Conservation (phyloP, 1,140 invertebrate genomes). For the Saxidomus purpurata region DNA sequence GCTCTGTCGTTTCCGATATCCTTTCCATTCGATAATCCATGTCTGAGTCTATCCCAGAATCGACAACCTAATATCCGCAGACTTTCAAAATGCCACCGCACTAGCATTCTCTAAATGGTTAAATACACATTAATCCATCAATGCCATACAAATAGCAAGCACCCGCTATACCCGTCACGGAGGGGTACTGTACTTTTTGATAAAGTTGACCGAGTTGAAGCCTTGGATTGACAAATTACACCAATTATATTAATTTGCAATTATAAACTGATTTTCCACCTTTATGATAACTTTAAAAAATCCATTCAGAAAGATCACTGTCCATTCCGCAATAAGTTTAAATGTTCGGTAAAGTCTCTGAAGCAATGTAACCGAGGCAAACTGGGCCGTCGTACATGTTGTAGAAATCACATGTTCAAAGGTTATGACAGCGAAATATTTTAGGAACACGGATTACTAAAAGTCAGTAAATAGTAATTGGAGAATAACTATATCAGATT, state of each 20-base stretch:
- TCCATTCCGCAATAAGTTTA: too few species aligned
- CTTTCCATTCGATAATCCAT: constrained; percentile 57
- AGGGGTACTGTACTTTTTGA: background rate
- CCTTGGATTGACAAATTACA: background rate
- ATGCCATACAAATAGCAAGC: too few species aligned
- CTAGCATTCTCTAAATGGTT: too few species aligned
- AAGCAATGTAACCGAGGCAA: too few species aligned
- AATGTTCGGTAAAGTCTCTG: too few species aligned
- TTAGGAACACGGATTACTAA: background rate
- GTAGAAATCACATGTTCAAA: too few species aligned
- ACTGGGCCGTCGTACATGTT: too few species aligned
- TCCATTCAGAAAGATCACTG: too few species aligned
- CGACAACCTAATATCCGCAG: too few species aligned
- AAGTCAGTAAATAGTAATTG: background rate
- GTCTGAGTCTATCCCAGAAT: background rate
- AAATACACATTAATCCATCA: too few species aligned
- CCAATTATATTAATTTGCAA: background rate
- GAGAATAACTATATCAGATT: background rate
- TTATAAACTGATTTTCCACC: background rate
- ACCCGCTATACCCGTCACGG: background rate
- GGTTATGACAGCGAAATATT: background rate
- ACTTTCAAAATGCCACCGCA: too few species aligned
- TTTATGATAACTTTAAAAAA: too few species aligned
- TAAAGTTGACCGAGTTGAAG: background rate
- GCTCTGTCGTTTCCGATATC: constrained; percentile 56